Percentiles rank a stretch among this genome's conserved stretches.
These are phyloP conservation scores for Tragelaphus imberbis DNA, from an alignment of 2,113 vertebrate species.

Conservation along the genomic window DNA sequence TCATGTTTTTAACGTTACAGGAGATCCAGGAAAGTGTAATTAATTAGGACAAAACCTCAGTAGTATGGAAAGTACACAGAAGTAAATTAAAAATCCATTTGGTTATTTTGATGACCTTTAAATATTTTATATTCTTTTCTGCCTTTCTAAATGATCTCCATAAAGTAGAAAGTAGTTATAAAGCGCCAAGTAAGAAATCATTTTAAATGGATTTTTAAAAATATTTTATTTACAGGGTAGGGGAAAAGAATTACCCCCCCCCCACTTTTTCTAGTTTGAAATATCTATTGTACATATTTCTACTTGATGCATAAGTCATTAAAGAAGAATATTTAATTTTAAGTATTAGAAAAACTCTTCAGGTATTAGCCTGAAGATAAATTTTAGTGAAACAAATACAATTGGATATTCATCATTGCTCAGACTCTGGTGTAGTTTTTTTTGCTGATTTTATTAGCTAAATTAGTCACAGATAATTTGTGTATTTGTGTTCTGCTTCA, in stretches of 20 bases:
- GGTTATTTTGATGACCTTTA: background rate
- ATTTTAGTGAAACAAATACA: background rate
- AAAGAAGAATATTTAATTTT: conserved; percentile 24
- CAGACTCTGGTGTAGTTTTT: background rate
- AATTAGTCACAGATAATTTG: background rate
- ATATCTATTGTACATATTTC: conserved; percentile 2
- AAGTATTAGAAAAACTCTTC: background rate
- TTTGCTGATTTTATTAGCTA: background rate
- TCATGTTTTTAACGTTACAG: background rate
- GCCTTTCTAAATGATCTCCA: background rate
- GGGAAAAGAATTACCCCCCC: background rate
- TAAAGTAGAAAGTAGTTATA: background rate
- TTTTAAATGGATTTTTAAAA: conserved; percentile 10
- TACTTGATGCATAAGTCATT: background rate
- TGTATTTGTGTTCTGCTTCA: background rate
- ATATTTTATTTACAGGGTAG: background rate
- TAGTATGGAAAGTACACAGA: background rate
- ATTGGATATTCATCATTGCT: background rate
- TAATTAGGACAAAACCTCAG: background rate
- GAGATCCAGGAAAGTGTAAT: background rate
- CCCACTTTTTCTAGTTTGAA: background rate
- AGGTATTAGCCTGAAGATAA: background rate
- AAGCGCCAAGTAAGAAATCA: conserved; percentile 1
- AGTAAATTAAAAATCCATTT: background rate
- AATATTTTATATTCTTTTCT: conserved; percentile 6